Base-by-base conservation (phyloP, 2,888 invertebrate genomes). In the Drosophila neutralis region DNA sequence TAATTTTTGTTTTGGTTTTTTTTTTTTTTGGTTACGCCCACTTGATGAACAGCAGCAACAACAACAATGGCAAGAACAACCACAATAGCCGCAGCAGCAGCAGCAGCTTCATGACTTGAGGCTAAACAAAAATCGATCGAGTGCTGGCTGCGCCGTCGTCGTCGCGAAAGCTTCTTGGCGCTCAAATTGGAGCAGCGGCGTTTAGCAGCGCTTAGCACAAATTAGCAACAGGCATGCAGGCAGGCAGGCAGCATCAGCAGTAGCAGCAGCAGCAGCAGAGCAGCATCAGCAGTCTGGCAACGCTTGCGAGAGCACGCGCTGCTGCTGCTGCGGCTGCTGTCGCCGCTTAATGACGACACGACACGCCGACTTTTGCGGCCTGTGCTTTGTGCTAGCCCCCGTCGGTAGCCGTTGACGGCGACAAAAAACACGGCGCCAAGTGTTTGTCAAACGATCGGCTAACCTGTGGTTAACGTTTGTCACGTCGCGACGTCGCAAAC, bases 401-500 rank as follows among this genome's bases (percentile, higher is more conserved):
- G 81, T 71, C 82, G 75, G 72, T 76, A 80, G 83, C 82, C 76
- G 88, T 71, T 73, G 83, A 87, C 78, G 89, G 87, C 84, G 89
- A 76, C 88, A 80, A 82, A 82, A 82, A 82, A 87, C 83, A 77
- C 87, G 86, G 90, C 90, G 87, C 86, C 90, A 87, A 87, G 84
- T 88, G 90, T 90, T 87, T 87, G 90, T 90, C 86, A 87, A 87
- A 90, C 84, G 90, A 90, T 83, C 89, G 89, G 87, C 82, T 79
- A 85, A 78, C 71, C 83, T 86, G 84, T 88, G 85, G 88, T 80
- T 84, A 83, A 78, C 88, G 86, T 76, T 83, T 86, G 83, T 83
- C 83, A 83, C 78, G 73, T 69, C 69, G 68, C 59, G 40, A 31
- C 40, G 57, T 57, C 57, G 82, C 71, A 86, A 91, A 91, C 91